Base-by-base conservation (phyloP, 2,113 vertebrate species). In the Peucedramus taeniatus region DNA sequence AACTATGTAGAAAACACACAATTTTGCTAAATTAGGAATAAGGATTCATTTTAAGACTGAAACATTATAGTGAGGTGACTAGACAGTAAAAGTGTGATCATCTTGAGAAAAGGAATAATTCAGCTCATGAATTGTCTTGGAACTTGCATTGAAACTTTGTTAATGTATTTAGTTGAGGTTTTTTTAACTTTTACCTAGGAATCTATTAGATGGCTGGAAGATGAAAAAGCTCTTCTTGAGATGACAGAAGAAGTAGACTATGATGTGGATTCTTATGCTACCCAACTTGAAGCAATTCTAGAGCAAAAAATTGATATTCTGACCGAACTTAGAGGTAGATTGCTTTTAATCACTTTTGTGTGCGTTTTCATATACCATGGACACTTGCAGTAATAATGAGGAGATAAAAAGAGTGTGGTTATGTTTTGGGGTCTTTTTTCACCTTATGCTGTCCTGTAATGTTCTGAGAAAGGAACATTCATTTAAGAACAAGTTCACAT, bases 191-290 rank as follows among this genome's bases (percentile, higher is more conserved):
- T 87, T 91, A 18, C 92, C 42, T 97, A 99, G 99, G 99, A 99
- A 97, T 99, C 99, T 10, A 99, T 99, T 92, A 98, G 98, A 92
- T 99, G 99, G 98, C 96, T 99, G 93, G 99, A 99, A 93, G 99
- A 99, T 74, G 99, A 99, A 98, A 99, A 99, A 96, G 98, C 98
- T 53, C 98, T 99, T 37, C 83, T 99, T 85, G 99, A 99, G 80
- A 99, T 99, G 99, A 99, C 99, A 7, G 99, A 99, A 98, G 99
- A 99, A 98, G 99, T 99, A 20, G 99, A 99, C 94, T 99, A 99
- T 63, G 99, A 99, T 83, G 99, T 99, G 16, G 99, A 99, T 89
- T 98, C 99, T 9, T 99, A 99, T 0, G 99, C 99, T 63, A 99
- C 99, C 40, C 99, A 99, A 77, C 99, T 99, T 51, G 99, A 99